A percentile compares a stretch with the other conserved stretches of the same genome.
phyloP scores from a whole-genome alignment of 2,888 invertebrate species.

The Phorcus lineatus region DNA sequence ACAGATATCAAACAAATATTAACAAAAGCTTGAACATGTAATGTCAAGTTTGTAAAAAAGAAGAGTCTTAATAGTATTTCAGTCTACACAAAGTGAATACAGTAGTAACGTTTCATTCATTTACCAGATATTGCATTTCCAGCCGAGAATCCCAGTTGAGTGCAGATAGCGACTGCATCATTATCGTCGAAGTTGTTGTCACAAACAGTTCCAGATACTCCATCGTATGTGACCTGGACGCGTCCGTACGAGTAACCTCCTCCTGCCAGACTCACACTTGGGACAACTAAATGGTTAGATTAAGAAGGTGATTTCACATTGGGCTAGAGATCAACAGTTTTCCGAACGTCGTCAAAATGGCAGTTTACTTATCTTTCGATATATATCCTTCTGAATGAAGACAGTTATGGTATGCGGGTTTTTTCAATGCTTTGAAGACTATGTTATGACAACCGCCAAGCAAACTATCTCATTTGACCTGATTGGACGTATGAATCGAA shows the following conservation, averaged over 20 bases:
- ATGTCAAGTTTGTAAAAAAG: no score
- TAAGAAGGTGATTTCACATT: neutral
- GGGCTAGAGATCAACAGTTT: neutral
- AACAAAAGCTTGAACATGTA: neutral
- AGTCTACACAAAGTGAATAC: no score
- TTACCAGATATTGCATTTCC: slow-evolving; percentile 37
- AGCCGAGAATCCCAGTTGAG: slow-evolving; percentile 55
- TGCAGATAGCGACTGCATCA: slow-evolving; percentile 63
- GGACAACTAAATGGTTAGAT: neutral
- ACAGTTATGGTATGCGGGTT: no score
- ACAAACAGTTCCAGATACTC: slow-evolving; percentile 60
- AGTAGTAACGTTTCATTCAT: no score
- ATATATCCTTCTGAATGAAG: no score
- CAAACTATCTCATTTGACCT: no score
- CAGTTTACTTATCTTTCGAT: neutral
- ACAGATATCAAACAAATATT: neutral
- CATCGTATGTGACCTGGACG: slow-evolving; percentile 57
- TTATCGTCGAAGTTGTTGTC: slow-evolving; percentile 58
- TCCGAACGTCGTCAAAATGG: neutral
- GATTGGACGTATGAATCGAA: no score
- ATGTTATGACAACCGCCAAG: no score
- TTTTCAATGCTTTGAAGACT: no score
- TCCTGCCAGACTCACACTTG: slow-evolving; percentile 35
- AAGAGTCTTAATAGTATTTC: no score
- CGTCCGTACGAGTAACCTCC: slow-evolving; percentile 58